Percentiles rank a stretch among this genome's conserved stretches.
These are phyloP conservation scores for Stichodactyla mertensii DNA, from an alignment of 64 coral and sea anemone genomes.

Conservation along the genomic window DNA sequence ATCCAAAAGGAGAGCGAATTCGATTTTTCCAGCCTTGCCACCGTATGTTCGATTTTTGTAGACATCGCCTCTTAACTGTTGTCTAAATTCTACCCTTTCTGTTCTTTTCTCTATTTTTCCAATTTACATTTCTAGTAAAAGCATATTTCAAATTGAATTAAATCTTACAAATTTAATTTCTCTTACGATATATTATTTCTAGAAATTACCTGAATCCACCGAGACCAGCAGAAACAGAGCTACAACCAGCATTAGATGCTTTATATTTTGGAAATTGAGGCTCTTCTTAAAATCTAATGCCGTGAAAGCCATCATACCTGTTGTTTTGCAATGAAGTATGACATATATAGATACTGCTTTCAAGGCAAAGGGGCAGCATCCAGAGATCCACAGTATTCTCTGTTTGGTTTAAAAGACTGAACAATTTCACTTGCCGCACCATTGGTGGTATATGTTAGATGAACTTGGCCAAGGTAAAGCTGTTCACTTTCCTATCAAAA, in stretches of 20 bases:
- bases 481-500: slow-evolving; percentile 31
- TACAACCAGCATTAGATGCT: slow-evolving; percentile 1
- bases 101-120: too few relatives aligned
- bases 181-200: too few relatives aligned
- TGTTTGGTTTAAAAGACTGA: slow-evolving; percentile 12
- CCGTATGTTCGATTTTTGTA: too few relatives aligned
- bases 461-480: slow-evolving; percentile 30
- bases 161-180: too few relatives aligned
- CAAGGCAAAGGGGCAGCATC: slow-evolving; percentile 22
- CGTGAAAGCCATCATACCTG: neutral
- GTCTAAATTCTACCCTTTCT: too few relatives aligned
- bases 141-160: too few relatives aligned
- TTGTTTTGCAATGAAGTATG: slow-evolving; percentile 21
- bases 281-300: slow-evolving; percentile 30
- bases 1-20: too few relatives aligned
- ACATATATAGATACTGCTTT: slow-evolving; percentile 25
- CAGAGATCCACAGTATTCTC: neutral
- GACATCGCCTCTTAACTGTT: too few relatives aligned
- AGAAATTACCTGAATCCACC: too few relatives aligned
- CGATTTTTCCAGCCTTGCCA: too few relatives aligned
- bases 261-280: neutral
- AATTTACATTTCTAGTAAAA: too few relatives aligned
- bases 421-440: slow-evolving; percentile 16
- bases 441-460: slow-evolving; percentile 26
- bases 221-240: too few relatives aligned